Evolutionary conservation across 2,888 invertebrate species (phyloP), one percentile per base, ranked within the genome.

Genomic region (Eledona agricola): DNA sequence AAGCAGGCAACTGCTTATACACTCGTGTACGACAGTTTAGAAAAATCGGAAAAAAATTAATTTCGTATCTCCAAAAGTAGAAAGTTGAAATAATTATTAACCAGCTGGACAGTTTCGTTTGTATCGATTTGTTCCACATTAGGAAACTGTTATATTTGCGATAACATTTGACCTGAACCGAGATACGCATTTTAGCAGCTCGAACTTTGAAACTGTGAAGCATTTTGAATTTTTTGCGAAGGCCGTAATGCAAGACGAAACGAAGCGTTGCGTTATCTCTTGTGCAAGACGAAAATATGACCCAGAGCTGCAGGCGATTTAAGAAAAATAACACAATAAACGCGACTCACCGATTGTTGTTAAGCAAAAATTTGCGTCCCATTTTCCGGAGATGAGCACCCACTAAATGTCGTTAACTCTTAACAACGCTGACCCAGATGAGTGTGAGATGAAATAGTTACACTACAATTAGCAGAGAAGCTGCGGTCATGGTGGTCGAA

Each of bases 341-440:
- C 7, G 12, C 9, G 6, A 12, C 51, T 51, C 16, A 51, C 51
- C 51, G 26, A 37, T 51, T 51, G 11, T 51, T 51, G 22, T 51
- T 51, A 9, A 51, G 22, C 6, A 51, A 19, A 17, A 29, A 51
- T 17, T 45, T 51, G 31, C 34, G 51, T 2, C 37, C 51, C 51
- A 51, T 51, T 12, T 31, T 31, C 11, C 9, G 35, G 35, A n/a
- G 43, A 19, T 31, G 15, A 11, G 11, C 11, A 22, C 11, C n/a
- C 37, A 37, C 37, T 25, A 25, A 34, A 2, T 23, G 11, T 6
- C n/a, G n/a, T n/a, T n/a, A n/a, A n/a, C n/a, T n/a, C n/a, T n/a
- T n/a, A n/a, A 19, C 7, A 37, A 7, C 16, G 28, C 5, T 42
- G 42, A 42, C 42, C 42, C 7, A 46, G 15, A 26, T 34, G 46